A percentile compares a stretch with the other conserved stretches of the same genome.
Evolutionary conservation across 2,888 invertebrate genomes (phyloP).

Genomic region (Drosophila helvetica): DNA sequence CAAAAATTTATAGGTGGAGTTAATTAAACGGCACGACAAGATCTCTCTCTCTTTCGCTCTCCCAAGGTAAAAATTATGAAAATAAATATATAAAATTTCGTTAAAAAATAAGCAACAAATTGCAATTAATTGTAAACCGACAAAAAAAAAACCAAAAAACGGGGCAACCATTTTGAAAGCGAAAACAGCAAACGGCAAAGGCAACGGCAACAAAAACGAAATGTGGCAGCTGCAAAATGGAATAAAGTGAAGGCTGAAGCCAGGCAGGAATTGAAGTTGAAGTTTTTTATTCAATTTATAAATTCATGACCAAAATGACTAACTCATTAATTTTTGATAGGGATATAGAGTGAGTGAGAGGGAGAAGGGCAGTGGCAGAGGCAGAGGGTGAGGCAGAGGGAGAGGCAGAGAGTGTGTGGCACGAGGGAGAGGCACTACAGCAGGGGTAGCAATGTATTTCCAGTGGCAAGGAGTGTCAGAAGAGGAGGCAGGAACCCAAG

Average conservation of each 20-base stretch:
- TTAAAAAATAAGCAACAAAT: conserved; percentile 40
- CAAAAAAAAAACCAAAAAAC: conserved; percentile 32
- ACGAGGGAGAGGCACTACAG: not conserved
- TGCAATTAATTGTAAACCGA: conserved; percentile 69
- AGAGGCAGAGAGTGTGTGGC: not conserved
- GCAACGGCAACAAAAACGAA: conserved; percentile 40
- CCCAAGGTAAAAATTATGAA: conserved; percentile 50
- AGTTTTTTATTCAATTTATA: conserved; percentile 77
- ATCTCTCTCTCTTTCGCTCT: not conserved
- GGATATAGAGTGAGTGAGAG: conserved; percentile 34
- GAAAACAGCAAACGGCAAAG: conserved; percentile 10
- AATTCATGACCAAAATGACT: conserved; percentile 77
- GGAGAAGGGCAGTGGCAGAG: conserved; percentile 8
- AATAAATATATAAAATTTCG: not conserved
- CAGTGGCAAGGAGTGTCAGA: conserved; percentile 50
- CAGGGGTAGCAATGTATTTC: conserved; percentile 49
- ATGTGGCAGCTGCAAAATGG: conserved; percentile 67
- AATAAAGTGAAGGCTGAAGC: conserved; percentile 48
- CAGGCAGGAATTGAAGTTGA: conserved; percentile 30
- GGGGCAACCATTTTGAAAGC: not conserved
- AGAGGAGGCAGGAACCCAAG: conserved; percentile 22
- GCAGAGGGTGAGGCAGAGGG: not conserved
- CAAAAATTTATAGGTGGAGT: conserved; percentile 52
- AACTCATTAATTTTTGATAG: conserved; percentile 78
- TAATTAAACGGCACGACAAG: conserved; percentile 51